Base-by-base conservation (phyloP, 1,140 invertebrate species). In the Xylocopa sonorina region DNA sequence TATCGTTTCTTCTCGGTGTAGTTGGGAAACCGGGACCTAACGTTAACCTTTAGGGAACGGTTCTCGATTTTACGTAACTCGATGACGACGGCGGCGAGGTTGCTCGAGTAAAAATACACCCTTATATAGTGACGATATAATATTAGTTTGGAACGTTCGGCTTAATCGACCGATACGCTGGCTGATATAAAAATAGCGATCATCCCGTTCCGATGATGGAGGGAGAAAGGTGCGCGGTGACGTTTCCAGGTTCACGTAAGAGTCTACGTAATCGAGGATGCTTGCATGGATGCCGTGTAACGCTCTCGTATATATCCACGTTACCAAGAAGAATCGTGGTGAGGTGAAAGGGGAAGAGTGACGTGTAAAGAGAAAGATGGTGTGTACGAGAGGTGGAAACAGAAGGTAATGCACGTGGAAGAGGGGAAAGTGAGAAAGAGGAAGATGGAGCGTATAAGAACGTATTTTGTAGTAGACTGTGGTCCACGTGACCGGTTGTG, bases 381-480 rank as follows among this genome's bases (percentile, higher is more conserved):
- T 10, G 21, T 18, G 41, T 66, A 18, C 21, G 46, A 14, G 46
- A 64, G 38, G 21, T n/a, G 5, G 64, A 29, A 21, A 29, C 27
- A 3, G 51, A 55, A 50, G 60, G 57, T 32, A n/a, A 68, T 16
- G 27, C 3, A 5, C 7, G 4, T 16, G n/a, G n/a, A 16, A 50
- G 41, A 7, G 18, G 12, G 14, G 21, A 21, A 43, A 12, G 24
- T 55, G 16, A 51, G 48, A 51, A 62, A 38, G 62, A 62, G 24
- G 50, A 34, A 68, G 66, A 58, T 50, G 58, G 60, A 41, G 82
- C 87, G 85, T 83, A 84, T 80, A 84, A 89, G 84, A 84, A 82
- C 82, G 86, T 89, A 90, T 89, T 90, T 89, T 89, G 85, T 89
- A 89, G 87, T 87, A 89, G 89, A 88, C 83, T 87, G 84, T 85